Conservation (phyloP, 2,888 invertebrate species). For the Dexiosoma caninum region DNA sequence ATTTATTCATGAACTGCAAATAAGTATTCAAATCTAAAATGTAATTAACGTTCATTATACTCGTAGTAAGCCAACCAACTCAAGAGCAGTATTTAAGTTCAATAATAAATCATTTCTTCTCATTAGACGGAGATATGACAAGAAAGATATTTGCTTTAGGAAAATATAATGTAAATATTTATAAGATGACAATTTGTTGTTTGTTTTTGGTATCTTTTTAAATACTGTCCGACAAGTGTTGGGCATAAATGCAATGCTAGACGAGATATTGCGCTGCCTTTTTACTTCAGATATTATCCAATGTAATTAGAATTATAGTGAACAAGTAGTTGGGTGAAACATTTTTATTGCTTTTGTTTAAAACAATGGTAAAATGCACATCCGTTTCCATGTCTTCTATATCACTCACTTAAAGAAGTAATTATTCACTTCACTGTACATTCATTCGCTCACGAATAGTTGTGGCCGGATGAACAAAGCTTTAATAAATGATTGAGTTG, state of each 20-base stretch:
- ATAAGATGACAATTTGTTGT: not conserved
- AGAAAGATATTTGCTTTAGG: no score
- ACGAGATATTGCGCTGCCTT: not conserved
- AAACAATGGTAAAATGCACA: not conserved
- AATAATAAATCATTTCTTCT: no score
- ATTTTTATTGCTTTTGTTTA: not conserved
- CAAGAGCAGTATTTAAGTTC: no score
- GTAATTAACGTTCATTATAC: no score
- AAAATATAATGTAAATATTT: no score
- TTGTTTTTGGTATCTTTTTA: not conserved
- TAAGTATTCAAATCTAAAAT: no score
- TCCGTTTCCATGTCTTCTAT: not conserved
- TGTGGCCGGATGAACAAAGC: constrained; percentile 29
- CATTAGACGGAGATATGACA: no score
- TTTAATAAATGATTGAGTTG: constrained; percentile 35
- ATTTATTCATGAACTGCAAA: no score
- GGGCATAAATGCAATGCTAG: not conserved
- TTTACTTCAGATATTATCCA: not conserved
- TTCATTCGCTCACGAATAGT: not conserved
- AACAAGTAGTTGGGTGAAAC: not conserved
- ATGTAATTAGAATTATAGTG: constrained; percentile 11
- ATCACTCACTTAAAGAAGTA: not conserved
- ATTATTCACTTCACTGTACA: not conserved
- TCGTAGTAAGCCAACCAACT: no score
- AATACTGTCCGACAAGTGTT: not conserved